Conservation (phyloP, 2,888 invertebrate genomes). For the Apantesis nais region DNA sequence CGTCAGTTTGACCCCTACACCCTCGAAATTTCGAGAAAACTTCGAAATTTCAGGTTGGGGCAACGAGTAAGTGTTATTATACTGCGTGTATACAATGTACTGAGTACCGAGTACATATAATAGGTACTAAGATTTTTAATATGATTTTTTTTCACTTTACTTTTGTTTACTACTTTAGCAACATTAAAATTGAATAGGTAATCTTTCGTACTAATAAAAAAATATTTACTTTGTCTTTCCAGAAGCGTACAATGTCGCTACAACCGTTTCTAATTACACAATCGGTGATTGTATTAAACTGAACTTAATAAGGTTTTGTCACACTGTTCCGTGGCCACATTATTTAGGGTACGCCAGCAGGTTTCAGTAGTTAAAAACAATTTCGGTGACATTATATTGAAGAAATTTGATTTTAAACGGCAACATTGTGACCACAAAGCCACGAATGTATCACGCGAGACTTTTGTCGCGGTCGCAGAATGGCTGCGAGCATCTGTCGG, state of each 20-base stretch:
- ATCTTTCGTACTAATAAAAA: too few relatives aligned
- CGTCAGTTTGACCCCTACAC: too few relatives aligned
- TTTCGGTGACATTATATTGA: constrained; percentile 66
- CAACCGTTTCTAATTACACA: constrained; percentile 38
- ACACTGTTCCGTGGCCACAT: constrained; percentile 56
- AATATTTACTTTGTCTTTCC: background rate
- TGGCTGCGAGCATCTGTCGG: constrained; percentile 84
- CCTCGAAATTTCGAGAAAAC: too few relatives aligned
- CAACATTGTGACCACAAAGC: constrained; percentile 79
- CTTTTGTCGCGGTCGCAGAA: constrained; percentile 72
- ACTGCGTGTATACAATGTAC: too few relatives aligned
- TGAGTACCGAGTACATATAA: too few relatives aligned
- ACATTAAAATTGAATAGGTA: background rate
- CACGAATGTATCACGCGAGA: constrained; percentile 72
- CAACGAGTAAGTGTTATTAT: too few relatives aligned
- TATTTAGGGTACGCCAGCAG: constrained; percentile 60
- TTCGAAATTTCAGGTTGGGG: too few relatives aligned
- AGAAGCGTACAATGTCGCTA: constrained; percentile 26
- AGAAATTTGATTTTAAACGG: constrained; percentile 81
- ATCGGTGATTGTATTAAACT: constrained; percentile 36
- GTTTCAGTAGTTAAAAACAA: constrained; percentile 64
- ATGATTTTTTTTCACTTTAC: background rate
- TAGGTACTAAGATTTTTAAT: too few relatives aligned
- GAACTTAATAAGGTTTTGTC: constrained; percentile 50
- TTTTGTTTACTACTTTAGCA: background rate